Base-by-base conservation (phyloP, 92 coral and sea anemone genomes). In the Plumapathes pennacea region DNA sequence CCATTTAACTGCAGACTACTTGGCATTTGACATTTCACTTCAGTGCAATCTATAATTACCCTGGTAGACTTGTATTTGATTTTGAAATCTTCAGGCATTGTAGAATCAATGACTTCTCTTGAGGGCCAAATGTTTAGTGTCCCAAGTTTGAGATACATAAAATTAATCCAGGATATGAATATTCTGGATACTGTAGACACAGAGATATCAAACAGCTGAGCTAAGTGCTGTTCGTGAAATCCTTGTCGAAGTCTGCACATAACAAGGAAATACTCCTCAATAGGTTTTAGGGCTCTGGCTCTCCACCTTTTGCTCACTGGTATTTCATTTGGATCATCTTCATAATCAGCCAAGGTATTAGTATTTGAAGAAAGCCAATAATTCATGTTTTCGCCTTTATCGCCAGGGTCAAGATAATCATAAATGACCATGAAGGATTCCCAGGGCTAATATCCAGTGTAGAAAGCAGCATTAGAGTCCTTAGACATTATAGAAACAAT, bases 241-340 rank as follows among this genome's bases (percentile, higher is more conserved):
- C 69, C 80, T 65, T 79, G 86, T 54, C 80, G 54, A 5, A 79
- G 51, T 20, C 86, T 57, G 38, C 86, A 79, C 86, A 79, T 62
- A 22, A 71, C 74, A 5, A 79, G 62, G 29, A 79, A 61, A 56
- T 32, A 71, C 28, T 77, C 84, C 10, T 77, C 60, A 32, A 62
- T 14, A 8, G 74, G 71, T 25, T 36, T 41, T 28, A 63, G 29
- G 10, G 62, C 25, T 49, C 78, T 59, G 15, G 64, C 36, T 50
- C 65, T 50, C 40, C 71, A 55, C 45, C 51, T 66, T 66, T 59
- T 55, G 28, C 30, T 56, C 11, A 11, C 41, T 26, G 42, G 15
- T 29, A 40, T n/a, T n/a, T 36, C n/a, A 36, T n/a, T 36, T 36
- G 8, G 9, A 25, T 52, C 66, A 18, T 38, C 50, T 18, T 41